Conservation (phyloP, 2,888 invertebrate genomes). For the Drosophila testacea region DNA sequence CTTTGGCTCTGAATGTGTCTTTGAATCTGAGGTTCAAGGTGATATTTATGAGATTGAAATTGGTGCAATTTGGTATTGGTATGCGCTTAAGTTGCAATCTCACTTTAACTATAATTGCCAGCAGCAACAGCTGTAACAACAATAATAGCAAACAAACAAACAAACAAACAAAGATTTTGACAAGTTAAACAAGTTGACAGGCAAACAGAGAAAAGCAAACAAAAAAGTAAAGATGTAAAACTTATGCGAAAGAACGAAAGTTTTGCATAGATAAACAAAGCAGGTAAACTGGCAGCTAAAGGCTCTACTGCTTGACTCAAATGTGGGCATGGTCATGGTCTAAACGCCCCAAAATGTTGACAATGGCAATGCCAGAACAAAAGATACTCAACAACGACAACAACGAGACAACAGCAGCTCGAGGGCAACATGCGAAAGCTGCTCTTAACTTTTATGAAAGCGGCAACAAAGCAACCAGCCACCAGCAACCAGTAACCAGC, state of each 20-base stretch:
- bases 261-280: constrained; percentile 60
- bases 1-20: constrained; percentile 6
- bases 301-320: not conserved
- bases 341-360: constrained; percentile 52
- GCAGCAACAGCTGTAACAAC: constrained; percentile 35
- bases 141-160: constrained; percentile 4
- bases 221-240: constrained; percentile 33
- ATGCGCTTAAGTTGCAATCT: constrained; percentile 33
- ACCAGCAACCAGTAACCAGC: constrained; percentile 13
- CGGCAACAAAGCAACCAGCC: constrained; percentile 33
- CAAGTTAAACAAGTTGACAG: constrained; percentile 58
- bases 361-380: constrained; percentile 54
- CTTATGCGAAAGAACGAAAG: constrained; percentile 57
- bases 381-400: constrained; percentile 41
- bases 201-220: constrained; percentile 34
- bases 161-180: constrained; percentile 35
- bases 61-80: constrained; percentile 29
- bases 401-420: constrained; percentile 24
- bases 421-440: constrained; percentile 53
- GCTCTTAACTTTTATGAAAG: constrained; percentile 57
- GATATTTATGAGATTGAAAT: constrained; percentile 44
- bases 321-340: constrained; percentile 42
- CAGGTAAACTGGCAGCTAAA: constrained; percentile 44
- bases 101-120: constrained; percentile 40
- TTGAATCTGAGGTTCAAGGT: constrained; percentile 67